These are phyloP conservation scores for Scaptomyza cyrtandrae DNA, from an alignment of 2,888 invertebrate species.

Conservation along the genomic window DNA sequence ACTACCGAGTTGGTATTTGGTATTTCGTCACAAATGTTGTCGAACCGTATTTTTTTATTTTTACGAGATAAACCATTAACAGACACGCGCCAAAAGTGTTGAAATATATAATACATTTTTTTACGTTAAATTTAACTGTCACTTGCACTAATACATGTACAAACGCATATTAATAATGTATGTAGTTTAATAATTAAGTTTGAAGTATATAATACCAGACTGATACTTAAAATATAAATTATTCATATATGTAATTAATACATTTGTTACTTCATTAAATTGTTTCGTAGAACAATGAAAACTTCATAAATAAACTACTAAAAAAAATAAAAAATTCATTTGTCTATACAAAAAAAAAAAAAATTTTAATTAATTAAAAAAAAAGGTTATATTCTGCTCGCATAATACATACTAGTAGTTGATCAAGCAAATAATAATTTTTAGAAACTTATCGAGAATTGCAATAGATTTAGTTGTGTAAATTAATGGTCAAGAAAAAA, in stretches of 20 bases:
- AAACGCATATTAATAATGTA: constrained; percentile 25
- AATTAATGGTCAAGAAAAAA: background rate
- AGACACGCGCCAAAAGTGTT: background rate
- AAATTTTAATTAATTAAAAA: too few species aligned
- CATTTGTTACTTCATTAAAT: constrained; percentile 7
- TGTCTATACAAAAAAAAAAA: too few species aligned
- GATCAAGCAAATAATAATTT: background rate
- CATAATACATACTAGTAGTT: background rate
- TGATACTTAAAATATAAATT: constrained; percentile 9
- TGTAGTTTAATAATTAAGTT: constrained; percentile 23
- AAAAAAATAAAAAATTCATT: too few species aligned
- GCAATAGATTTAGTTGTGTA: constrained; percentile 34
- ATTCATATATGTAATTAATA: background rate
- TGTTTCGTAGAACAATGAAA: constrained; percentile 16
- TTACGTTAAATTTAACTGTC: too few species aligned
- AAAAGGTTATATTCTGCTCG: too few species aligned
- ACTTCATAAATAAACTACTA: too few species aligned
- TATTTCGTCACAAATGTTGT: constrained; percentile 11
- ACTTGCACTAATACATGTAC: too few species aligned
- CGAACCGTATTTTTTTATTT: background rate
- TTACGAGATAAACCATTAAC: background rate
- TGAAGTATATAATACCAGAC: constrained; percentile 24
- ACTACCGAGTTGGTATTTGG: background rate
- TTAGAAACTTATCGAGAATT: constrained; percentile 14
- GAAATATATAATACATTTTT: too few species aligned